phyloP scores from a whole-genome alignment of 2,113 vertebrate species.

The Silurus asotus region DNA sequence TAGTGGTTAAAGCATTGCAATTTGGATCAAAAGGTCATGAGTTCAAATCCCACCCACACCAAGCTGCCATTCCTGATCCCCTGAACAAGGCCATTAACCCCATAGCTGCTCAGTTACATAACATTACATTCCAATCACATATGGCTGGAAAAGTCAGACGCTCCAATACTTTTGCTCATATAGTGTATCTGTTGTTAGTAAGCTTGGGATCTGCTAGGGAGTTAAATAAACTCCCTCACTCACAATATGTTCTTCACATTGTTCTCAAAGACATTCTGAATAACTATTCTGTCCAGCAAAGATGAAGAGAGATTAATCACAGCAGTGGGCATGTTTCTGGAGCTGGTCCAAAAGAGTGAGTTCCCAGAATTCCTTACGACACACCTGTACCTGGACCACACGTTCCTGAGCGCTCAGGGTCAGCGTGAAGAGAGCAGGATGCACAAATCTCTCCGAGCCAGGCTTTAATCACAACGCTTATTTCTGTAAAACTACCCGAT shows the following conservation, averaged over 20 bases:
- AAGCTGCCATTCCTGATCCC: too few relatives aligned
- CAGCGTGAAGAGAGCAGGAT: neutral
- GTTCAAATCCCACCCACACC: too few relatives aligned
- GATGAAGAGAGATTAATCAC: conserved; percentile 57
- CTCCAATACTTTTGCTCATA: too few relatives aligned
- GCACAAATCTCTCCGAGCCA: conserved; percentile 36
- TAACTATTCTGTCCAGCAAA: conserved; percentile 53
- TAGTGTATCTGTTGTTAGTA: too few relatives aligned
- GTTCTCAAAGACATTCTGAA: neutral
- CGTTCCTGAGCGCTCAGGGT: conserved; percentile 63
- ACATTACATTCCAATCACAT: too few relatives aligned
- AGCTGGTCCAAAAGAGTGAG: conserved; percentile 69
- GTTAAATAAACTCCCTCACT: neutral
- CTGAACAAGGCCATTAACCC: too few relatives aligned
- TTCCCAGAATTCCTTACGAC: conserved; percentile 76
- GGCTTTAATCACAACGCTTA: conserved; percentile 57
- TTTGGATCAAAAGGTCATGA: too few relatives aligned
- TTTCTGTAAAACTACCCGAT: too few relatives aligned
- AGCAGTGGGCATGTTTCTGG: conserved; percentile 66
- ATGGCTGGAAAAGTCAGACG: too few relatives aligned
- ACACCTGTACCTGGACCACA: conserved; percentile 73
- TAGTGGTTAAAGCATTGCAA: too few relatives aligned
- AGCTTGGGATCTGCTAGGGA: neutral
- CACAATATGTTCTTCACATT: neutral
- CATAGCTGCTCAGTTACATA: too few relatives aligned